Conservation (phyloP, 2,888 invertebrate species). For the Sesia apiformis region DNA sequence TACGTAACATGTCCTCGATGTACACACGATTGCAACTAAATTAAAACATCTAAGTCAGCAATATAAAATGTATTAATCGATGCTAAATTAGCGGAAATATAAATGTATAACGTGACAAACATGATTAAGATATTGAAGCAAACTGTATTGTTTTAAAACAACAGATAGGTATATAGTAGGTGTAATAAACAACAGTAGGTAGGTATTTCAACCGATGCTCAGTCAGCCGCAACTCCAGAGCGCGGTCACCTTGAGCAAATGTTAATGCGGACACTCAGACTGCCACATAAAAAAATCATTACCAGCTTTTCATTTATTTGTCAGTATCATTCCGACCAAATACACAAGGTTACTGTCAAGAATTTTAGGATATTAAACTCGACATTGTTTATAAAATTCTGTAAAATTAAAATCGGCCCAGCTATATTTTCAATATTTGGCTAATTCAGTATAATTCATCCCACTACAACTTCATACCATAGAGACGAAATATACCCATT, state of each 20-base stretch:
- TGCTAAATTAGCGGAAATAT: too few species aligned
- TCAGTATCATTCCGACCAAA: constrained; percentile 31
- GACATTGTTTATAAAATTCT: neutral
- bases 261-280: constrained; percentile 61
- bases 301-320: constrained; percentile 43
- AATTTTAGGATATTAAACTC: neutral
- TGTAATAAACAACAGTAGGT: constrained; percentile 20
- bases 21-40: too few species aligned
- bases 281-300: constrained; percentile 21
- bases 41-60: too few species aligned
- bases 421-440: too few species aligned
- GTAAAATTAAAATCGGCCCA: too few species aligned
- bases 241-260: constrained; percentile 70
- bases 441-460: too few species aligned
- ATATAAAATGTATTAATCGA: too few species aligned
- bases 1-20: too few species aligned
- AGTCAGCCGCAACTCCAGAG: constrained; percentile 62
- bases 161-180: constrained; percentile 32
- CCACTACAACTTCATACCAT: too few species aligned
- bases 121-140: constrained; percentile 1
- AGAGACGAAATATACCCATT: too few species aligned
- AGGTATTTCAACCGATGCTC: constrained; percentile 54
- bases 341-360: constrained; percentile 27
- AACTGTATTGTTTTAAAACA: constrained; percentile 17
- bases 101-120: too few species aligned